Conservation (phyloP, 2,797 vertebrate genomes). For the Eurystomus glaucurus region DNA sequence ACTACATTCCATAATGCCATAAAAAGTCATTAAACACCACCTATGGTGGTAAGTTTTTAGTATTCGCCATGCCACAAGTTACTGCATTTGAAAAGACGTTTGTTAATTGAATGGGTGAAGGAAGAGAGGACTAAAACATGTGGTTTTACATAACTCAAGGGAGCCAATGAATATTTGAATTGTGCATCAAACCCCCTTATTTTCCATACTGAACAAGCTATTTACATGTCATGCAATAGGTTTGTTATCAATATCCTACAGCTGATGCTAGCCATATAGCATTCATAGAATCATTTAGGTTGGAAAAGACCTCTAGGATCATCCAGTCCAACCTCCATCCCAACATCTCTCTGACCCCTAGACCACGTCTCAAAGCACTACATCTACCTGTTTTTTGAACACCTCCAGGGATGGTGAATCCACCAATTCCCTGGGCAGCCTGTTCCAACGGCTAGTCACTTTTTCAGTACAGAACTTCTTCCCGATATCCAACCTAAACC, state of each 20-base stretch:
- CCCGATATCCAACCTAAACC: too few relatives aligned
- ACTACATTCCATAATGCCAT: background rate
- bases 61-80: background rate
- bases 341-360: too few relatives aligned
- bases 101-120: background rate
- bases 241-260: background rate
- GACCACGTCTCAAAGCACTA: too few relatives aligned
- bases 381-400: too few relatives aligned
- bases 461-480: too few relatives aligned
- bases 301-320: too few relatives aligned
- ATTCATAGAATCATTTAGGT: too few relatives aligned
- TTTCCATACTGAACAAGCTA: background rate
- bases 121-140: background rate
- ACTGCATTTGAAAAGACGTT: background rate
- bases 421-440: too few relatives aligned
- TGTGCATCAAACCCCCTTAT: background rate
- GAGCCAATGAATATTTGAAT: background rate
- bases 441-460: too few relatives aligned
- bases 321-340: too few relatives aligned
- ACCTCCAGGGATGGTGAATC: too few relatives aligned
- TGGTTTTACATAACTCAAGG: background rate
- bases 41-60: background rate
- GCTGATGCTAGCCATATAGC: background rate
- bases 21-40: background rate
- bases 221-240: accelerated